These are phyloP conservation scores for Ophraella communa DNA, from an alignment of 2,888 invertebrate species.

Conservation along the genomic window DNA sequence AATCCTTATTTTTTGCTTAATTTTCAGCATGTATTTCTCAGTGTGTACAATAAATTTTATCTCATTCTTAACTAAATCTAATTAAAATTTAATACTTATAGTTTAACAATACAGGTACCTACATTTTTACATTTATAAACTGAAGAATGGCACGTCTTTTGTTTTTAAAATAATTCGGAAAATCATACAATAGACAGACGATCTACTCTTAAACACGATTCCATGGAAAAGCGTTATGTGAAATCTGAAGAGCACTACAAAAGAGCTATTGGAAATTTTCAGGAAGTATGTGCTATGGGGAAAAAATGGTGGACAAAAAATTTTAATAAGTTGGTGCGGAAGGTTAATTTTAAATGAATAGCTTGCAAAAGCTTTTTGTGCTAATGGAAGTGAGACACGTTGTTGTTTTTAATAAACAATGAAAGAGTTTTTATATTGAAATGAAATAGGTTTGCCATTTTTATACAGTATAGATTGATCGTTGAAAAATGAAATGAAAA, in stretches of 20 bases:
- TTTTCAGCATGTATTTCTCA: no score
- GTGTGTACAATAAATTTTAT: no score
- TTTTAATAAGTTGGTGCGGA: constrained; percentile 19
- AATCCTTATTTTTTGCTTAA: no score
- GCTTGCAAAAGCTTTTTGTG: not conserved
- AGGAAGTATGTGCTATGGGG: constrained; percentile 8
- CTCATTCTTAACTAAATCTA: no score
- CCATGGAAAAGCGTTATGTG: constrained; percentile 17
- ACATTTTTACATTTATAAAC: not conserved
- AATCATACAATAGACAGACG: constrained; percentile 19
- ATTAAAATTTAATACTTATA: no score
- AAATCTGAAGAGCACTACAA: constrained; percentile 6
- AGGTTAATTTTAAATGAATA: constrained; percentile 25
- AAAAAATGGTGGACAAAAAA: constrained; percentile 25
- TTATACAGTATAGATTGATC: no score
- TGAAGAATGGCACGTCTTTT: constrained; percentile 38
- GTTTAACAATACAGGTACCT: not conserved
- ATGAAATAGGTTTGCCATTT: not conserved
- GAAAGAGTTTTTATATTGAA: not conserved
- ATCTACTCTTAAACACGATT: constrained; percentile 37
- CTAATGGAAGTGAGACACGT: not conserved
- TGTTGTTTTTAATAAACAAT: not conserved
- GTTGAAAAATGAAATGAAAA: no score
- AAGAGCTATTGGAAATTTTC: constrained; percentile 9
- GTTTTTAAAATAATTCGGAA: constrained; percentile 31